These are phyloP conservation scores for Cyanistes caeruleus DNA, from an alignment of 2,113 vertebrate species.

Conservation along the genomic window DNA sequence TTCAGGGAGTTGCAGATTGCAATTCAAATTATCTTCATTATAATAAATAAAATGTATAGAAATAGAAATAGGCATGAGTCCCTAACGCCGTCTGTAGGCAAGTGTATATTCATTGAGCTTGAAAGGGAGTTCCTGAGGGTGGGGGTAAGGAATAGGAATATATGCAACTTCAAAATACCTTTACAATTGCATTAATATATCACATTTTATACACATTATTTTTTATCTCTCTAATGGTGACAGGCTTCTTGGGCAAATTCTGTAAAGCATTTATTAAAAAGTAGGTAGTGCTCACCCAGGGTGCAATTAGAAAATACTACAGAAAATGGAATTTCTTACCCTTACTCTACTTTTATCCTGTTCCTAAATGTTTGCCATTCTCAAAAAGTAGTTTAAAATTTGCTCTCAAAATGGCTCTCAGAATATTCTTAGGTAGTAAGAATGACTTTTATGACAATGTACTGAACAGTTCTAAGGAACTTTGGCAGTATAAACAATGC, in stretches of 20 bases:
- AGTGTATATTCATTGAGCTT: not conserved
- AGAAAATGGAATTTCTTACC: not conserved
- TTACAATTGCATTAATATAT: not conserved
- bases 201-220: not conserved
- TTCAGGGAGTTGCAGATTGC: constrained; percentile 54
- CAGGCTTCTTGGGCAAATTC: not conserved
- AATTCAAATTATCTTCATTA: constrained; percentile 64
- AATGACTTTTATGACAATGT: not conserved
- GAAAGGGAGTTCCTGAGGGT: not conserved
- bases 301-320: not conserved
- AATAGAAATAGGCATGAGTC: constrained; percentile 14
- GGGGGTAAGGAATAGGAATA: not conserved
- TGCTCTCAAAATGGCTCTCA: not conserved
- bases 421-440: not conserved
- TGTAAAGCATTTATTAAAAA: not conserved
- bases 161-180: not conserved
- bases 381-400: not conserved
- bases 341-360: not conserved
- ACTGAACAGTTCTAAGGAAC: not conserved
- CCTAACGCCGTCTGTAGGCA: constrained; percentile 7
- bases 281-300: not conserved
- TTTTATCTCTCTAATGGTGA: not conserved
- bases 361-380: not conserved
- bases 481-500: not conserved
- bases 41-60: constrained; percentile 58